phyloP scores from a whole-genome alignment of 2,888 invertebrate species.

The Bellardia bayeri region DNA sequence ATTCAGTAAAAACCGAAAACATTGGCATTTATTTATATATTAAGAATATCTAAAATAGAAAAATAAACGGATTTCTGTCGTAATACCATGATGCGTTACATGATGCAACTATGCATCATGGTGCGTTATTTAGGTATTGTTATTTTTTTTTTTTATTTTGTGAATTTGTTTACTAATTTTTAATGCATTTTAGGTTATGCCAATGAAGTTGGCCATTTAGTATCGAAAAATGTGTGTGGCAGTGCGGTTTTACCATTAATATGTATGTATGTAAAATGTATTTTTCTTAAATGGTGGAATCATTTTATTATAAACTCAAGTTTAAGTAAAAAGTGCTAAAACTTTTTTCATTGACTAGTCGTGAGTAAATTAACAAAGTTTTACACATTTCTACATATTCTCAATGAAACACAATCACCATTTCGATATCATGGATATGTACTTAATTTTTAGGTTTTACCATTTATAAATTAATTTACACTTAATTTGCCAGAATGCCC shows the following conservation, averaged over 20 bases:
- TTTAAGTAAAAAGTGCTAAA: no score
- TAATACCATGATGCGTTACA: no score
- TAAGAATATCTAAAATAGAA: conserved; percentile 58
- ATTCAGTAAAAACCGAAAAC: background rate
- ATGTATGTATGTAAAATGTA: conserved; percentile 83
- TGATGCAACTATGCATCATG: no score
- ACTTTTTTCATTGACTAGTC: no score
- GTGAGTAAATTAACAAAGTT: no score
- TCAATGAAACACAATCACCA: no score
- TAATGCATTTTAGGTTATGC: conserved; percentile 90
- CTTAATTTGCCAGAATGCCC: conserved; percentile 84
- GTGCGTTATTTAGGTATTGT: conserved; percentile 90
- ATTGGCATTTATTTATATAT: background rate
- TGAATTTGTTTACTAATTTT: background rate
- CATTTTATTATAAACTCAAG: no score
- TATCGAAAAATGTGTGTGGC: conserved; percentile 88
- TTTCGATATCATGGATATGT: no score
- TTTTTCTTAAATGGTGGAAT: background rate
- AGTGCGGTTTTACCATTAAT: conserved; percentile 93
- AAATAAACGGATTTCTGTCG: conserved; percentile 85
- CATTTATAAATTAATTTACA: no score
- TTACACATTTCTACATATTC: no score
- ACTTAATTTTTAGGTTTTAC: background rate
- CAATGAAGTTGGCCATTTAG: conserved; percentile 95
- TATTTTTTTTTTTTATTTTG: conserved; percentile 63